Evolutionary conservation across 2,797 vertebrate species (phyloP).

Genomic region (Sebastes flavidus): DNA sequence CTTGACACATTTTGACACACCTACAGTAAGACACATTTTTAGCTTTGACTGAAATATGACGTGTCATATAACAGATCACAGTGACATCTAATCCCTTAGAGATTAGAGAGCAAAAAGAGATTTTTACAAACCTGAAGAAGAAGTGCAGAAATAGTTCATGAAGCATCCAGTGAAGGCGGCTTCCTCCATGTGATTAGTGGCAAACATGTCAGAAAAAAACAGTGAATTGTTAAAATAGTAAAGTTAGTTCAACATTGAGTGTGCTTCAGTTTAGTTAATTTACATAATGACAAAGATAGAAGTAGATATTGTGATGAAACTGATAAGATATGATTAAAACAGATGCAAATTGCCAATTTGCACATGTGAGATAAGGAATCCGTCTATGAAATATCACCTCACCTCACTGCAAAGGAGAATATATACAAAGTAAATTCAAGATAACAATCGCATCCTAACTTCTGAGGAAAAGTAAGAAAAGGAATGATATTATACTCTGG

Average conservation of each 20-base stretch:
- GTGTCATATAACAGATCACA: background rate
- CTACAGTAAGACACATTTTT: background rate
- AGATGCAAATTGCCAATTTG: slow-evolving; percentile 4
- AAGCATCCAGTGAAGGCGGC: background rate
- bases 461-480: background rate
- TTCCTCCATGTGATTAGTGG: background rate
- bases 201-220: background rate
- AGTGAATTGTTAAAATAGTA: background rate
- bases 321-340: slow-evolving; percentile 24
- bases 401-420: background rate
- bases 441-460: slow-evolving; percentile 10
- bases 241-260: background rate
- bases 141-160: background rate
- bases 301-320: slow-evolving; percentile 4
- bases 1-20: background rate
- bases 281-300: slow-evolving; percentile 16
- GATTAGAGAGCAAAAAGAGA: background rate
- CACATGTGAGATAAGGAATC: slow-evolving; percentile 6
- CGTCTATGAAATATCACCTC: slow-evolving; percentile 6
- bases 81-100: background rate
- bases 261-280: background rate
- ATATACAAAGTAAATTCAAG: slow-evolving; percentile 15
- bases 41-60: background rate
- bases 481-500: background rate
- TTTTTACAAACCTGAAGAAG: background rate